Evolutionary conservation across 2,797 vertebrate genomes (phyloP).

Genomic region (Myotis myotis): DNA sequence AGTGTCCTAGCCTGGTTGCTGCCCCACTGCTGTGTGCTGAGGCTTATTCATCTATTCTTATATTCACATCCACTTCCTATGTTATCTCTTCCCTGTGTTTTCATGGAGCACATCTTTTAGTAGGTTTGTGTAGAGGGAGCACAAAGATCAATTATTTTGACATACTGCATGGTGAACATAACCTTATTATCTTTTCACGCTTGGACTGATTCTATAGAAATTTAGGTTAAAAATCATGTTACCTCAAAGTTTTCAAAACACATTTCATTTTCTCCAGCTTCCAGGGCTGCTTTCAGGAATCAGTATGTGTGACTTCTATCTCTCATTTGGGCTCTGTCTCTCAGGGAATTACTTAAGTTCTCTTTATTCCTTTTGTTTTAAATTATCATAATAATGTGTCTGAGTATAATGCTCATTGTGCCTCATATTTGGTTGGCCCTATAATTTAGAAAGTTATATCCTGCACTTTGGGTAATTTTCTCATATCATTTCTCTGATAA

Average conservation of each 20-base stretch:
- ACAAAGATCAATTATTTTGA: neutral
- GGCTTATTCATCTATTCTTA: neutral
- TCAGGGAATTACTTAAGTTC: neutral
- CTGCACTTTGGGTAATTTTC: neutral
- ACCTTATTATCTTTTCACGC: neutral
- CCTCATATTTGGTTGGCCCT: neutral
- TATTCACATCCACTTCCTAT: neutral
- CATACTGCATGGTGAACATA: neutral
- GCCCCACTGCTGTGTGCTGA: no score
- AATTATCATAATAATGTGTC: neutral
- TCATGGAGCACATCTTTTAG: neutral
- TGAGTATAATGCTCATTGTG: neutral
- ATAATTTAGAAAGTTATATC: neutral
- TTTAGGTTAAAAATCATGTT: neutral
- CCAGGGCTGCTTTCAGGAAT: neutral
- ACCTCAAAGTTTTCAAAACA: neutral
- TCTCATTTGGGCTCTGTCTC: neutral
- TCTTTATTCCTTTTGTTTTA: neutral
- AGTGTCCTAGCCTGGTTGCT: no score
- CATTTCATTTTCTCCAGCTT: neutral
- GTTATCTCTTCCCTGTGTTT: neutral
- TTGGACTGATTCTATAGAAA: neutral
- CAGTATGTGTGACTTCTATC: neutral
- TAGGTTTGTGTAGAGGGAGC: neutral
- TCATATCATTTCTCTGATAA: neutral